Evolutionary conservation across 2,797 vertebrate genomes (phyloP).

Genomic region (Pipistrellus nathusii): DNA sequence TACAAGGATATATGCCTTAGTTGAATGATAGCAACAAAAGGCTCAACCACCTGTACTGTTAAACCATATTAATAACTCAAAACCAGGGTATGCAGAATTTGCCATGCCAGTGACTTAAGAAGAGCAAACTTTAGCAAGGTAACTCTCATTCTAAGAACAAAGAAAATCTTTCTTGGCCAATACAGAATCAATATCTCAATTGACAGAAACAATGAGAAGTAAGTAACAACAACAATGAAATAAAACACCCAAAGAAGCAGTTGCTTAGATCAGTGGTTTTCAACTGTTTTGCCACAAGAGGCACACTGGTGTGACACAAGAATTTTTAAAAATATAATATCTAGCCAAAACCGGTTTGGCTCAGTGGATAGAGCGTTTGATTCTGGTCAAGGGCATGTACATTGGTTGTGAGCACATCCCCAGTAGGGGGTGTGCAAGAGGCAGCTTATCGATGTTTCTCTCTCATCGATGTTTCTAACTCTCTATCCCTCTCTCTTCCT

Average conservation of each 20-base stretch:
- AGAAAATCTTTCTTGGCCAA: neutral
- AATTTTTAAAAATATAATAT: neutral
- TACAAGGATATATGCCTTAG: neutral
- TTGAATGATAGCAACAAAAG: neutral
- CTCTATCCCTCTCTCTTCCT: no score
- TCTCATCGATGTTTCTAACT: no score
- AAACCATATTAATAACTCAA: neutral
- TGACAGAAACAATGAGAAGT: neutral
- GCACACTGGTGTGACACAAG: neutral
- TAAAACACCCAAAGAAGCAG: neutral
- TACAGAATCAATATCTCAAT: neutral
- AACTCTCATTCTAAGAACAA: neutral
- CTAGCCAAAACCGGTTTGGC: no score
- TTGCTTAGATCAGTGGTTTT: neutral
- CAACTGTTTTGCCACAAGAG: neutral
- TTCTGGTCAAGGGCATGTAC: no score
- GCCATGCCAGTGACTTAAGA: neutral
- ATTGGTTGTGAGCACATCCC: no score
- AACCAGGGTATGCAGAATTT: neutral
- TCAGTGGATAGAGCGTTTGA: no score
- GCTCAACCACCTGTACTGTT: neutral
- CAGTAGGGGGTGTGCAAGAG: no score
- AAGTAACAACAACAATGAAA: neutral
- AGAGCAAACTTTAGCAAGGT: neutral
- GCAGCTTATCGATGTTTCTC: no score